Percentiles rank a stretch among this genome's conserved stretches.
phyloP scores from a whole-genome alignment of 1,140 invertebrate genomes.

The Achatina immaculata region DNA sequence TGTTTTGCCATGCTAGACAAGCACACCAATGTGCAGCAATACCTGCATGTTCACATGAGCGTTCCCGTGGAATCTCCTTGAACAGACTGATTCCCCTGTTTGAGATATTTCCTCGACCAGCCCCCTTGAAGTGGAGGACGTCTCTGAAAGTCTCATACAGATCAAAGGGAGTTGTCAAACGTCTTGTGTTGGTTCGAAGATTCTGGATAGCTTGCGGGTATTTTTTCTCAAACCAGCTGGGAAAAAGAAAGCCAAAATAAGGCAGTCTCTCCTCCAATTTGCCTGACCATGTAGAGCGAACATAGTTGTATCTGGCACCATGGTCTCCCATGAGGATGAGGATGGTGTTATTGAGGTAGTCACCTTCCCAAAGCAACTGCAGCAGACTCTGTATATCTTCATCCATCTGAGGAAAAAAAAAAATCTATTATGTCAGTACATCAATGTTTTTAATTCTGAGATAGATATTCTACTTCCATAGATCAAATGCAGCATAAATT shows the following conservation, averaged over 20 bases:
- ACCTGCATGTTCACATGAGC: constrained; percentile 88
- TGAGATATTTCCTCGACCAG: constrained; percentile 73
- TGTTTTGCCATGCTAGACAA: constrained; percentile 81
- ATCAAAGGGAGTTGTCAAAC: constrained; percentile 72
- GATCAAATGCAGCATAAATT: too few relatives aligned
- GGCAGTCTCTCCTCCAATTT: constrained; percentile 91
- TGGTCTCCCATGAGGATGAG: constrained; percentile 92
- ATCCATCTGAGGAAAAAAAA: constrained; percentile 82
- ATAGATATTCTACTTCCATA: too few relatives aligned
- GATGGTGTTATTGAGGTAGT: constrained; percentile 72
- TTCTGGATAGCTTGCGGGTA: constrained; percentile 78
- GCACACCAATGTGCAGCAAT: constrained; percentile 96
- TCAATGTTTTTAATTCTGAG: too few relatives aligned
- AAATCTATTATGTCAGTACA: too few relatives aligned
- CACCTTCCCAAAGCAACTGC: constrained; percentile 81
- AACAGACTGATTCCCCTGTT: constrained; percentile 80
- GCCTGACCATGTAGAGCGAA: constrained; percentile 84
- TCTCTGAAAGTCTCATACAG: constrained; percentile 70
- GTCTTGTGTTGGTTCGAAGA: constrained; percentile 77
- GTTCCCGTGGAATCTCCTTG: constrained; percentile 73
- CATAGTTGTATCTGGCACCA: constrained; percentile 86
- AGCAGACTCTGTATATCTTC: constrained; percentile 76
- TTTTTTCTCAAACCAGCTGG: constrained; percentile 78
- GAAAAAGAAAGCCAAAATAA: constrained; percentile 83
- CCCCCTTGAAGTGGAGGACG: constrained; percentile 74